Evolutionary conservation across 2,797 vertebrate genomes (phyloP), one percentile per base, ranked within the genome.

Genomic region (Cottoperca gobio): DNA sequence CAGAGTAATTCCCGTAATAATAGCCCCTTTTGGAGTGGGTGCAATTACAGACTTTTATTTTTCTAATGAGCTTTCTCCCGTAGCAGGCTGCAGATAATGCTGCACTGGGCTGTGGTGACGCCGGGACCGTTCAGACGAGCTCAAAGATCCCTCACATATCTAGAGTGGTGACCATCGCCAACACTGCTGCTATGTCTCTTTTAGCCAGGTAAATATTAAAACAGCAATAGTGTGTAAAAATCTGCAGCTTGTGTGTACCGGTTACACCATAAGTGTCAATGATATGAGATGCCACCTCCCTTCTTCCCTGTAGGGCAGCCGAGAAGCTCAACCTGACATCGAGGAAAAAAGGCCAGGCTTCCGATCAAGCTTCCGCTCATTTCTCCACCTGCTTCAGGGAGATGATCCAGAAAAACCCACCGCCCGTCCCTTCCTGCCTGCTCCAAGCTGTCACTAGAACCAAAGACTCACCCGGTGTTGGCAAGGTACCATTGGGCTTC

Each of bases 301-400:
- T 50, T 57, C 43, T 10, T 81, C 49, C 85, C 84, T 8, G 43
- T 88, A 99, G 98, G 94, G 98, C 98, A 5, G 97, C 97, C 42
- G 98, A 99, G 93, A 99, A 99, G 92, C 90, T 99, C 91, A 99
- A 97, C 73, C 93, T 99, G 73, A 97, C 96, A 24, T 93, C 96
- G 58, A 98, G 97, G 93, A 95, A 92, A 86, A 99, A 97, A 91
- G 97, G 96, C 94, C 96, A 96, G 58, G 93, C 95, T 24, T 95
- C 96, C 16, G 95, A 96, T 57, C 81, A 95, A 0, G 92, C 95
- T 85, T 93, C 94, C 9, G 95, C 96, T n/a, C 95, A 94, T 66
- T 94, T 95, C 80, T 93, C 96, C 83, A 98, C 97, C 85, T 97
- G 96, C 92, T 99, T 99, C 95, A 96, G 96, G 43, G 95, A 94